Evolutionary conservation across 2,797 vertebrate genomes (phyloP).

Genomic region (Prunella strophiata): DNA sequence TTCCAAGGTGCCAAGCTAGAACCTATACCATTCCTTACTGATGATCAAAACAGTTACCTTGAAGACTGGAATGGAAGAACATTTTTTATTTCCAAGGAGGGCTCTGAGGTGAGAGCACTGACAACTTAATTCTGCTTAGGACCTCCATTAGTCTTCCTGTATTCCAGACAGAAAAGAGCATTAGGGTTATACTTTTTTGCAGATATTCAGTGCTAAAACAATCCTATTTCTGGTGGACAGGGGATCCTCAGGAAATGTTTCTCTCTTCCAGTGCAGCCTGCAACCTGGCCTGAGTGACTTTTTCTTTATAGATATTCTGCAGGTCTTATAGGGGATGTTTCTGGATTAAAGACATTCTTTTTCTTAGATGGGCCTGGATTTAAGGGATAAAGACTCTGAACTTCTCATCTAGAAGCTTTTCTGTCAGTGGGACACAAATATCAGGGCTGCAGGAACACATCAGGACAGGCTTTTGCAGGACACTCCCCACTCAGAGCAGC

Average conservation of each 20-base stretch:
- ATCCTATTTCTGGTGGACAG: neutral
- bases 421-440: neutral
- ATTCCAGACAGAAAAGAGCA: neutral
- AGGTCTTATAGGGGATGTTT: neutral
- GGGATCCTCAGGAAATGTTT: neutral
- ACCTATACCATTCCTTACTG: fast-evolving
- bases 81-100: neutral
- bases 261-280: neutral
- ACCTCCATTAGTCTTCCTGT: neutral
- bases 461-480: neutral
- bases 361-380: neutral
- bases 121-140: neutral
- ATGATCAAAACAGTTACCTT: neutral
- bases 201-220: neutral
- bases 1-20: neutral
- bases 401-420: neutral
- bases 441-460: neutral
- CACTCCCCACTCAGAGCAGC: neutral
- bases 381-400: neutral
- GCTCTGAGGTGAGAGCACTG: neutral
- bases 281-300: neutral
- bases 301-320: neutral
- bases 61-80: neutral
- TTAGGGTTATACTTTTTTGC: neutral
- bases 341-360: neutral